Evolutionary conservation across 1,140 invertebrate species (phyloP).

Genomic region (Dendroctonus ponderosae): DNA sequence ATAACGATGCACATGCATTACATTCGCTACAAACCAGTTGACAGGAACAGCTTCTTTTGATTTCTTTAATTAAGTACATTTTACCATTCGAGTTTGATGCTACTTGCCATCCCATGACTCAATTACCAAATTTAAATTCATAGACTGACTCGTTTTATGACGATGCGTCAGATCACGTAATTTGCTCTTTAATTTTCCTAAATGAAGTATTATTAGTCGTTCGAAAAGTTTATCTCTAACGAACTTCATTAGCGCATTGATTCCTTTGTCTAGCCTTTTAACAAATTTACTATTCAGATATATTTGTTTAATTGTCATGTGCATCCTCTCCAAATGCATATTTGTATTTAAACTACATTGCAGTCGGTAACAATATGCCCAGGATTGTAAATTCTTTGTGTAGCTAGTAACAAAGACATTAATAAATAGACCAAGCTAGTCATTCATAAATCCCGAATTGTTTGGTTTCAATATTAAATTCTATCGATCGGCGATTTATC

Average conservation of each 20-base stretch:
- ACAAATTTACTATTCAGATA: conserved; percentile 10
- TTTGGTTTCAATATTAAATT: too few relatives aligned
- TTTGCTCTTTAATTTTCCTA: background rate
- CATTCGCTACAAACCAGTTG: conserved; percentile 11
- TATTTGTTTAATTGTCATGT: too few relatives aligned
- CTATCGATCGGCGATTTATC: too few relatives aligned
- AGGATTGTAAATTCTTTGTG: too few relatives aligned
- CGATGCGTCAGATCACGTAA: background rate
- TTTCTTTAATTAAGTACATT: conserved; percentile 10
- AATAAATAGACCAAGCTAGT: too few relatives aligned
- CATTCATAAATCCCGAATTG: too few relatives aligned
- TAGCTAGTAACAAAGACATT: too few relatives aligned
- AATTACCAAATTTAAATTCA: background rate
- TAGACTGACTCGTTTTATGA: background rate
- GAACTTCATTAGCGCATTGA: conserved; percentile 5
- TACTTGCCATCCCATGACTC: background rate
- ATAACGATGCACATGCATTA: conserved; percentile 21
- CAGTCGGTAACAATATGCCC: too few relatives aligned
- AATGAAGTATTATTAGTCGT: background rate
- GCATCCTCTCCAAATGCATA: too few relatives aligned
- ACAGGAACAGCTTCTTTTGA: conserved; percentile 7
- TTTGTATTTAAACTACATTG: too few relatives aligned
- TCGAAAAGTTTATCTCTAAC: conserved; percentile 1
- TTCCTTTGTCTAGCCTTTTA: conserved; percentile 13
- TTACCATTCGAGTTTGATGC: background rate